Base-by-base conservation (phyloP, 2,797 vertebrate genomes). In the Cephalopachus bancanus region DNA sequence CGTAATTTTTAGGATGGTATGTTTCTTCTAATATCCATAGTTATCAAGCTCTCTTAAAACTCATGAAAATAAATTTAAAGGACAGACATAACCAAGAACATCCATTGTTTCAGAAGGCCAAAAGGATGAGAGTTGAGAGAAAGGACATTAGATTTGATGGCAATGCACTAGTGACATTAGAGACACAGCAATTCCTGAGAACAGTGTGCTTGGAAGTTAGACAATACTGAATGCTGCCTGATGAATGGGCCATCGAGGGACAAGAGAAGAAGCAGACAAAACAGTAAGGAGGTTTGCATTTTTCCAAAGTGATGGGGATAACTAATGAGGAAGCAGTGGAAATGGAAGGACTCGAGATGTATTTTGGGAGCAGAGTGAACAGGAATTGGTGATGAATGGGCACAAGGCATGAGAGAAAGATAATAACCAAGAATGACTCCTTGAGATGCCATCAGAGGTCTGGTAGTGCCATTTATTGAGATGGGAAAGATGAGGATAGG, bases 351-450 rank as follows among this genome's bases (percentile, higher is more conserved):
- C 30, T 92, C 16, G 22, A 9, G 51, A 33, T 51, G 4, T 2
- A 22, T 6, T 51, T 62, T 64, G 53, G 17, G 5, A 60, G 16
- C 3, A 10, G 19, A 49, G 7, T 49, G 37, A n/a, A 0, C 17
- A 24, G 22, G 30, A 81, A 10, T 2, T 26, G 16, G 24, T 28
- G 6, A 55, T 51, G 24, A 59, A 15, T 1, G 3, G 22, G 3
- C 0, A 0, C 4, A 15, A 26, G 44, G 28, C 69, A 6, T 0
- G 30, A 44, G 15, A 17, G 44, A 49, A 59, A 64, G 11, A 0
- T 1, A 10, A 3, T 12, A 33, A 30, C 22, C 55, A 44, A 83
- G 55, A 60, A 0, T 10, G 22, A 14, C 49, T 24, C 15, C 19
- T 30, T 16, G 10, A 51, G 26, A 26, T 81, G 91, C 15, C 9